Evolutionary conservation across 2,113 vertebrate species (phyloP).

Genomic region (Argyrosomus japonicus): DNA sequence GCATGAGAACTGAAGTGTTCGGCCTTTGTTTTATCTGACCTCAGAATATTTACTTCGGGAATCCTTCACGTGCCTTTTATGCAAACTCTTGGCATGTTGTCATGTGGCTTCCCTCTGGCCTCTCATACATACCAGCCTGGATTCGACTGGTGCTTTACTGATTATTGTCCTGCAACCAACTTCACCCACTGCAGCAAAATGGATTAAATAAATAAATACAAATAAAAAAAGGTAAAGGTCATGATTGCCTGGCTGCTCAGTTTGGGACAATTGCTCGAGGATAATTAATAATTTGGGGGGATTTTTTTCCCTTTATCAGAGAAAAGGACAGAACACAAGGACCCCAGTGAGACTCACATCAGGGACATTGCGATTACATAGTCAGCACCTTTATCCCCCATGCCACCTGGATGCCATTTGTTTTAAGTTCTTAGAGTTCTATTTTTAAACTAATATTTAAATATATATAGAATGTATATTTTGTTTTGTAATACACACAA

Average conservation of each 20-base stretch:
- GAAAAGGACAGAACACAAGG: not conserved
- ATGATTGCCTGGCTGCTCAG: not conserved
- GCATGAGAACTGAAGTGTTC: constrained; percentile 6
- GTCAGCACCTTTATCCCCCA: not conserved
- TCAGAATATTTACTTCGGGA: not conserved
- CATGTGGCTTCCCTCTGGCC: not conserved
- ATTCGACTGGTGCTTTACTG: not conserved
- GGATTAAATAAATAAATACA: not conserved
- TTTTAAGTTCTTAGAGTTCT: not conserved
- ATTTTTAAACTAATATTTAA: too few species aligned
- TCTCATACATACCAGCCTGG: not conserved
- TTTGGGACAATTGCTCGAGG: not conserved
- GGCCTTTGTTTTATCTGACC: constrained; percentile 7
- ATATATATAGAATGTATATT: too few species aligned
- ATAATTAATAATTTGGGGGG: not conserved
- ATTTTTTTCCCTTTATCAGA: not conserved
- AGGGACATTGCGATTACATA: not conserved
- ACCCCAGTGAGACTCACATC: not conserved
- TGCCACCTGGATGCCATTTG: not conserved
- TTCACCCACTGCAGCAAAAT: constrained; percentile 1
- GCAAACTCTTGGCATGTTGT: not conserved
- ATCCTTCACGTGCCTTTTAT: not conserved
- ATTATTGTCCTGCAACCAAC: not conserved
- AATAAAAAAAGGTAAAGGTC: not conserved
- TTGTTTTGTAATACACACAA: too few species aligned